A percentile compares a stretch with the other conserved stretches of the same genome.
phyloP scores from a whole-genome alignment of 2,113 vertebrate genomes.

The western clawed frog (Xenopus tropicalis) region DNA sequence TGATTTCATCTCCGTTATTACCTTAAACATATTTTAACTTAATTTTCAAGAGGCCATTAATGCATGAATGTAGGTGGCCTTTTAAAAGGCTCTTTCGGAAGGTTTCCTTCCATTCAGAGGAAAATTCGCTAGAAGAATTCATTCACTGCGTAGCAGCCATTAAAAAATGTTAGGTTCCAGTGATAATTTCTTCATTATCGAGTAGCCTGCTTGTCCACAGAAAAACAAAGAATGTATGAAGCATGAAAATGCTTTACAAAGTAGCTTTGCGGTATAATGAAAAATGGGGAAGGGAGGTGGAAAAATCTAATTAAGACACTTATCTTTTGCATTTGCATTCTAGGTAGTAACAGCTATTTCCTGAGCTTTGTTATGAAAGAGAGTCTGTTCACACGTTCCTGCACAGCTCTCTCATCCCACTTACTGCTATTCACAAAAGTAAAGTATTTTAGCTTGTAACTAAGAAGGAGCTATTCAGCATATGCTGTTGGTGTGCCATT shows the following conservation, averaged over 20 bases:
- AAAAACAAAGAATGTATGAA: conserved; percentile 34
- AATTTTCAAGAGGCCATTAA: conserved; percentile 33
- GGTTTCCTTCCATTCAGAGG: conserved; percentile 22
- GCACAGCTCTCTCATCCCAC: conserved; percentile 20
- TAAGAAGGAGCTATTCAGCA: no score
- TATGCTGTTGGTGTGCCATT: no score
- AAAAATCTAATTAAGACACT: conserved; percentile 42
- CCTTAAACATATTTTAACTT: conserved; percentile 43
- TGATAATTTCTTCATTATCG: conserved; percentile 41
- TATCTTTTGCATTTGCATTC: conserved; percentile 41
- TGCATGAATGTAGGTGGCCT: conserved; percentile 35
- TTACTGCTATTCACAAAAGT: conserved; percentile 21
- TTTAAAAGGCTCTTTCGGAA: conserved; percentile 28
- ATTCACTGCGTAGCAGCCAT: conserved; percentile 25
- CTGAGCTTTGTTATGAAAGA: conserved; percentile 9
- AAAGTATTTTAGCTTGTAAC: not conserved
- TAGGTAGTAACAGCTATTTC: conserved; percentile 25
- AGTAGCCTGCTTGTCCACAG: conserved; percentile 22
- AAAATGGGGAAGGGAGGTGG: conserved; percentile 22
- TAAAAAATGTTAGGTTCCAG: conserved; percentile 32
- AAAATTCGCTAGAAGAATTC: conserved; percentile 12
- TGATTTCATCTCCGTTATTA: conserved; percentile 40
- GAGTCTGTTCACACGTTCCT: conserved; percentile 20
- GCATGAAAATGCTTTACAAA: conserved; percentile 38
- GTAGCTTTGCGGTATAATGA: conserved; percentile 31